Base-by-base conservation (phyloP, 30 jellyfish, hydroid and myxozoan genomes). In the Hydractinia symbiolongicarpus region DNA sequence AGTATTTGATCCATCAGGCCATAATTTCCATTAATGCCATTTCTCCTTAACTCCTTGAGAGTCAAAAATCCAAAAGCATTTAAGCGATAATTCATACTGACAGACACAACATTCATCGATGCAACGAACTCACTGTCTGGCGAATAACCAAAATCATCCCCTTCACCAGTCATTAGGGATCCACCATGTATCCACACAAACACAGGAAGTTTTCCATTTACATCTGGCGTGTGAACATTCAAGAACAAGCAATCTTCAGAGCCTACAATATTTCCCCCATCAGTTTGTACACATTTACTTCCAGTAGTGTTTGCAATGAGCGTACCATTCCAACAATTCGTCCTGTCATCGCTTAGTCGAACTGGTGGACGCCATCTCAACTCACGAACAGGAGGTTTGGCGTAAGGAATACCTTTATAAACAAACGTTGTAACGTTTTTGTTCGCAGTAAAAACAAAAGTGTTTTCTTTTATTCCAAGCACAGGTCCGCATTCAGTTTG, bases 391-490 rank as follows among this genome's bases (percentile, higher is more conserved):
- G 96, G 96, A 15, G 96, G 95, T 11, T 8, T 50, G 21, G 91
- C 91, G 55, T 84, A 89, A 49, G 96, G 96, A 53, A 89, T 89
- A 7, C 96, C 96, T n/a, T n/a, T n/a, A n/a, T n/a, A n/a, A n/a
- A n/a, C n/a, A n/a, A n/a, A n/a, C n/a, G n/a, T n/a, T n/a, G n/a
- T n/a, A n/a, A n/a, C 90, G 30, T 75, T 88, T 7, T 5, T 21
- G 5, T 5, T 54, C 14, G 16, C 20, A 49, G 19, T 54, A 54
- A 17, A 17, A 44, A 76, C 79, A 40, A 17, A 8, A 54, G 54
- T 49, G 16, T 51, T 17, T 17, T 76, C 84, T 8, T n/a, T 17
- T 5, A 50, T 54, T 21, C 84, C 84, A 49, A 16, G n/a, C 51
- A 76, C 14, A 49, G 49, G 77, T 6, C 84, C 84, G n/a, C 84